phyloP scores from a whole-genome alignment of 2,113 vertebrate genomes.

The Nothobranchius furzeri region DNA sequence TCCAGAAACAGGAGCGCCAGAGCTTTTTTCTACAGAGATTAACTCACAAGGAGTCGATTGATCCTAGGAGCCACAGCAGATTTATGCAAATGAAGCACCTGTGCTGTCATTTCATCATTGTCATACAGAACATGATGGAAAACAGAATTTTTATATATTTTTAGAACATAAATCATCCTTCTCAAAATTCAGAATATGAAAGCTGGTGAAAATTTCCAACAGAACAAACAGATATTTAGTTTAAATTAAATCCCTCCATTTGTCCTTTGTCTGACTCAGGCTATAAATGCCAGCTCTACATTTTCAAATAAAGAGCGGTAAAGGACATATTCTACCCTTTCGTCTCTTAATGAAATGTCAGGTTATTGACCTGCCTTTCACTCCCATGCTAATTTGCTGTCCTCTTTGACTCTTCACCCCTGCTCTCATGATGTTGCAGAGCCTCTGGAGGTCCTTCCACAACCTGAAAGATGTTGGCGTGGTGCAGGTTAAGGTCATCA shows the following conservation, averaged over 20 bases:
- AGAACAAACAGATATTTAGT: constrained; percentile 25
- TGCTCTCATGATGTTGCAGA: constrained; percentile 84
- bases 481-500: constrained; percentile 97
- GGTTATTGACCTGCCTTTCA: constrained; percentile 67
- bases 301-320: constrained; percentile 61
- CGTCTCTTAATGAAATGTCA: constrained; percentile 73
- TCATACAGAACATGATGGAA: too few relatives aligned
- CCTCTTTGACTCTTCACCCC: constrained; percentile 59
- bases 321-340: constrained; percentile 73
- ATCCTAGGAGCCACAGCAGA: too few relatives aligned
- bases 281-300: constrained; percentile 70
- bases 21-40: too few relatives aligned
- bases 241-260: constrained; percentile 57
- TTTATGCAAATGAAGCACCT: too few relatives aligned
- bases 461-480: constrained; percentile 95
- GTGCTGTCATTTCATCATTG: too few relatives aligned
- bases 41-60: too few relatives aligned
- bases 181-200: constrained; percentile 30
- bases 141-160: too few relatives aligned
- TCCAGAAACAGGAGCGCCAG: too few relatives aligned
- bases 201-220: constrained; percentile 38
- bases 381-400: constrained; percentile 60
- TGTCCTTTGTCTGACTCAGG: constrained; percentile 34
- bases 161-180: not conserved
- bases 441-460: constrained; percentile 85